These are phyloP conservation scores for Euzetes globulus DNA, from an alignment of 2,888 invertebrate genomes.

Conservation along the genomic window DNA sequence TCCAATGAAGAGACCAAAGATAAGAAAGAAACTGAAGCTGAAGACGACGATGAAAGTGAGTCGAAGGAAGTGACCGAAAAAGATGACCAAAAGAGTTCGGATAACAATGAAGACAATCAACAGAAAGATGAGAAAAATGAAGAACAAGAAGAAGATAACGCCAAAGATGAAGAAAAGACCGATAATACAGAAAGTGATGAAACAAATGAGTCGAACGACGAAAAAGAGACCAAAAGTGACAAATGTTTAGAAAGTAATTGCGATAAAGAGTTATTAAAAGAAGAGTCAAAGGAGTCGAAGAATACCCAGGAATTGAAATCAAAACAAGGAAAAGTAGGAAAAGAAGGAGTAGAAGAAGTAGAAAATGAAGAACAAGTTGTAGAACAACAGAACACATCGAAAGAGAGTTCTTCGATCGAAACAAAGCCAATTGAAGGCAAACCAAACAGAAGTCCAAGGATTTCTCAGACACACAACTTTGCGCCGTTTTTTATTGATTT, in stretches of 20 bases:
- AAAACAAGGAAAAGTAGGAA: neutral
- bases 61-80: conserved; percentile 16
- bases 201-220: conserved; percentile 1
- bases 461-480: neutral
- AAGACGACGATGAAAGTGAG: neutral
- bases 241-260: neutral
- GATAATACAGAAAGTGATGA: conserved; percentile 5
- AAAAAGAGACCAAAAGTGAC: neutral
- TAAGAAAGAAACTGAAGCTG: neutral
- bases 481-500: conserved; percentile 26
- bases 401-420: neutral
- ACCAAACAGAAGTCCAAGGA: neutral
- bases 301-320: neutral
- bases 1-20: conserved; percentile 8
- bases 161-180: neutral
- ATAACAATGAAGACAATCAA: neutral
- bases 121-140: neutral
- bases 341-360: neutral
- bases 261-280: conserved; percentile 22
- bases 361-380: neutral
- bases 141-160: neutral
- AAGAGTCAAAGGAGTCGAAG: conserved; percentile 16
- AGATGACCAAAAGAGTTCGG: neutral
- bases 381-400: neutral
- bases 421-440: neutral